Percentiles rank a stretch among this genome's conserved stretches.
These are phyloP conservation scores for Corythaeola cristata DNA, from an alignment of 2,113 vertebrate genomes.

Conservation along the genomic window DNA sequence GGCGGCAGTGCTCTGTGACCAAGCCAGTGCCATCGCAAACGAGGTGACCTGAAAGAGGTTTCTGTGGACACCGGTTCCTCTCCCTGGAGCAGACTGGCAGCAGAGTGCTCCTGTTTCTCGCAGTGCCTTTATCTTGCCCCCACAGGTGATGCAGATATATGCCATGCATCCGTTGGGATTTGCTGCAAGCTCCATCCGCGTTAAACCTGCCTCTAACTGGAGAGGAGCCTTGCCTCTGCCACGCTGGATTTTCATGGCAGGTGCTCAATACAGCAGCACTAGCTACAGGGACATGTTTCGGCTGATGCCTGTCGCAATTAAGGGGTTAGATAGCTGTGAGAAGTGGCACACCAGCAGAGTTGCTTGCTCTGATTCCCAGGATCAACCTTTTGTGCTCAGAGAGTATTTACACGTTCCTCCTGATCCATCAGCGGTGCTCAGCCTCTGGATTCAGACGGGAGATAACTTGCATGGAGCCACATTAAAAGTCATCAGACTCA, in stretches of 20 bases:
- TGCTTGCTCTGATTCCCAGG: background rate
- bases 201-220: background rate
- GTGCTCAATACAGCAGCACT: background rate
- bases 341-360: background rate
- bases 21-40: fast-evolving
- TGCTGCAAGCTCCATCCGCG: background rate
- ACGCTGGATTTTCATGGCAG: background rate
- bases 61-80: fast-evolving
- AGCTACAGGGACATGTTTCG: background rate
- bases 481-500: background rate
- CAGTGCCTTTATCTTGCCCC: background rate
- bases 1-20: fast-evolving
- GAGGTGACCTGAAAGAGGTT: background rate
- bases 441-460: background rate
- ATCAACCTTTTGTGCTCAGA: background rate
- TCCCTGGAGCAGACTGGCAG: background rate
- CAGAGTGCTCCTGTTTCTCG: background rate
- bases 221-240: fast-evolving
- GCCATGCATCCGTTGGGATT: background rate
- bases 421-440: background rate
- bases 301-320: background rate
- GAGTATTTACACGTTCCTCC: background rate
- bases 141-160: fast-evolving
- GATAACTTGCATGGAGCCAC: background rate
- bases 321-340: background rate